A percentile compares a stretch with the other conserved stretches of the same genome.
phyloP scores from a whole-genome alignment of 2,113 vertebrate genomes.

The Pogona vitticeps region DNA sequence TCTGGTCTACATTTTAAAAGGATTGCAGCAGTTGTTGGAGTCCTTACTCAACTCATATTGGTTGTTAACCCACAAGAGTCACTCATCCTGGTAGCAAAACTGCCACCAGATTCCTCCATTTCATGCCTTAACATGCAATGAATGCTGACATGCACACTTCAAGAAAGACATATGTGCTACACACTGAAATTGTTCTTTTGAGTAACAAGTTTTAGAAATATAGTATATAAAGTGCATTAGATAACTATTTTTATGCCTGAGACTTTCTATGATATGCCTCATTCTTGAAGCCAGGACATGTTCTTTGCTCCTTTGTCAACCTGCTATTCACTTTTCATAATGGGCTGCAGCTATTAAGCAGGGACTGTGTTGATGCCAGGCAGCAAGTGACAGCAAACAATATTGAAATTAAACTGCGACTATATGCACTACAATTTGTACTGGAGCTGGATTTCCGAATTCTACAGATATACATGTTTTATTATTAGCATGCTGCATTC shows the following conservation, averaged over 20 bases:
- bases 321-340: background rate
- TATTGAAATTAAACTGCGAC: background rate
- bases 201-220: background rate
- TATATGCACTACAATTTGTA: background rate
- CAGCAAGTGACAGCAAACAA: background rate
- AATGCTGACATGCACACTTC: background rate
- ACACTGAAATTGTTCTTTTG: background rate
- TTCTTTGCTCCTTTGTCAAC: background rate
- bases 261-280: background rate
- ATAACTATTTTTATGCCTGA: background rate
- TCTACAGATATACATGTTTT: background rate
- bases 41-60: background rate
- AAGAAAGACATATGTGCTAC: background rate
- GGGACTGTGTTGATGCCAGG: background rate
- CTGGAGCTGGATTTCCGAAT: background rate
- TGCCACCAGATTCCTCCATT: background rate
- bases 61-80: background rate
- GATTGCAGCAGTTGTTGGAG: background rate
- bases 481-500: background rate
- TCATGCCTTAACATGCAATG: background rate
- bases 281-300: background rate
- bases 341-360: background rate
- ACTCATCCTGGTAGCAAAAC: background rate
- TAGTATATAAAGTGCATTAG: background rate
- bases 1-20: conserved; percentile 15